phyloP scores from a whole-genome alignment of 2,888 invertebrate genomes.

The Lordiphosa andalusiaca region DNA sequence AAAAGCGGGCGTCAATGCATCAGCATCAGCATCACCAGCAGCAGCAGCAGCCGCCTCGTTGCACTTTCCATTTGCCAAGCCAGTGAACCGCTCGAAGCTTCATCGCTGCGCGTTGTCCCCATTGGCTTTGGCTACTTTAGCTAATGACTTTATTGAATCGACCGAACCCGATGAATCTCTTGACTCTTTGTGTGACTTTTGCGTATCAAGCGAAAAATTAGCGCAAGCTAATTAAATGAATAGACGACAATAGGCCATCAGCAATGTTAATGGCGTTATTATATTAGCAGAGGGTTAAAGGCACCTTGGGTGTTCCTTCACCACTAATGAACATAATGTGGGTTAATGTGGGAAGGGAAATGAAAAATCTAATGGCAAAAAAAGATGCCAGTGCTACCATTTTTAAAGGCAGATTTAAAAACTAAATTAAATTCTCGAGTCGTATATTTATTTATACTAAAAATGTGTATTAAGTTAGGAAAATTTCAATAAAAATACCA shows the following conservation, averaged over 20 bases:
- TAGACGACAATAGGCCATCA: conserved; percentile 44
- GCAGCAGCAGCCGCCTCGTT: conserved; percentile 37
- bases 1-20: conserved; percentile 4
- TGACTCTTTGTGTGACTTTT: conserved; percentile 63
- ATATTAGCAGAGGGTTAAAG: conserved; percentile 9
- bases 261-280: conserved; percentile 21
- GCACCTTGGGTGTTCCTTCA: conserved; percentile 39
- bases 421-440: too few relatives aligned
- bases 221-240: conserved; percentile 64
- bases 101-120: conserved; percentile 1
- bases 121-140: conserved; percentile 64
- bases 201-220: conserved; percentile 62
- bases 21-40: conserved; percentile 7
- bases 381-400: too few relatives aligned
- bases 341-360: conserved; percentile 23
- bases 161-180: conserved; percentile 27
- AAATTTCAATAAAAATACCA: too few relatives aligned
- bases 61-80: conserved; percentile 67
- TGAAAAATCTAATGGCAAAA: too few relatives aligned
- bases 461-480: too few relatives aligned
- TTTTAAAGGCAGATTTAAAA: too few relatives aligned
- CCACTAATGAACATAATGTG: conserved; percentile 27
- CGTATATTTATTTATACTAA: too few relatives aligned
- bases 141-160: conserved; percentile 72
- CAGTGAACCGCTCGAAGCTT: conserved; percentile 48